phyloP scores from a whole-genome alignment of 2,113 vertebrate species.

The Peucedramus taeniatus region DNA sequence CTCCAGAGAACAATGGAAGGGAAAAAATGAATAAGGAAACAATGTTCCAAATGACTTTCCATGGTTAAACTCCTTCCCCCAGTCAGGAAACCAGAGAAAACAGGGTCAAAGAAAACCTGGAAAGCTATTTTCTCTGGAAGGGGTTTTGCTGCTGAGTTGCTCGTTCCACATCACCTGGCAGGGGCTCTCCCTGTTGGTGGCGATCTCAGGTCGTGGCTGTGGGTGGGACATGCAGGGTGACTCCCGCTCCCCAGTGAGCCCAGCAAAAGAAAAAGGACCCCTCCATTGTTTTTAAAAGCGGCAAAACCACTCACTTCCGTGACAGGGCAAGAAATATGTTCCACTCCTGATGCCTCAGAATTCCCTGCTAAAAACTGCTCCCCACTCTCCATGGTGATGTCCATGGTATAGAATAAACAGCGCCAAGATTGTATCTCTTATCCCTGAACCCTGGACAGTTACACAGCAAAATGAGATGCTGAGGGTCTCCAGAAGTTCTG shows the following conservation, averaged over 20 bases:
- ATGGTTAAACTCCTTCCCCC: too few relatives aligned
- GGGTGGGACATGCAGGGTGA: too few relatives aligned
- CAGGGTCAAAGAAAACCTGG: background rate
- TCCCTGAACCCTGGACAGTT: background rate
- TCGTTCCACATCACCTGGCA: fast-evolving
- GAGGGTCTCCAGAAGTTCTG: background rate
- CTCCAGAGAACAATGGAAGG: background rate
- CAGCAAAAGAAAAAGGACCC: background rate
- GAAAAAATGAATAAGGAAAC: background rate
- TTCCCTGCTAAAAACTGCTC: background rate
- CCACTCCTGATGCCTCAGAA: too few relatives aligned
- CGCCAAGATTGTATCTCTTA: too few relatives aligned
- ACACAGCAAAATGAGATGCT: background rate
- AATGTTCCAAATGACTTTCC: background rate
- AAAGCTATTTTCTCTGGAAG: background rate
- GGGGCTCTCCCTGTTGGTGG: fast-evolving
- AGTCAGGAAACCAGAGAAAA: background rate
- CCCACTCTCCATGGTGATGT: fast-evolving
- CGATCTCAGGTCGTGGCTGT: fast-evolving
- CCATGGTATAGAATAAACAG: background rate
- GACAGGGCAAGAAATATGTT: background rate
- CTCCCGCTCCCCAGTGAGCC: fast-evolving
- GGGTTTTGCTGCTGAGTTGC: background rate
- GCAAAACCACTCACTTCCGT: background rate
- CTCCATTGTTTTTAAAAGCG: fast-evolving